phyloP scores from a whole-genome alignment of 2,888 invertebrate species.

The Anoncus sp. region DNA sequence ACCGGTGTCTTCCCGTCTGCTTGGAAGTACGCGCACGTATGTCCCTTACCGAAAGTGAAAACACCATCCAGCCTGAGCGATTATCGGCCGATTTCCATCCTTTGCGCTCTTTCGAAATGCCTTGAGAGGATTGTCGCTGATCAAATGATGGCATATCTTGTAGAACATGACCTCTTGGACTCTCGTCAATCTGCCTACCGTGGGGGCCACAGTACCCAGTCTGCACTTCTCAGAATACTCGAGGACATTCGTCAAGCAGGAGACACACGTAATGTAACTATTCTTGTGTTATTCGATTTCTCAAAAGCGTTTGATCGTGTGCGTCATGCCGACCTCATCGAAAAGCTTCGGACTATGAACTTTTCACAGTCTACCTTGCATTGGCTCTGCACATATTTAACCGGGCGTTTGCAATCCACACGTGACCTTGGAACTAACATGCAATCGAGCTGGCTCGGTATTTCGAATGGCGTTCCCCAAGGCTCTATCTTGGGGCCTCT shows the following conservation, averaged over 20 bases:
- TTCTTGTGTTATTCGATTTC: slow-evolving; percentile 70
- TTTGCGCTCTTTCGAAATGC: slow-evolving; percentile 65
- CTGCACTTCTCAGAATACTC: slow-evolving; percentile 67
- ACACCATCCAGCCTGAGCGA: slow-evolving; percentile 58
- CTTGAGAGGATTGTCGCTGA: slow-evolving; percentile 60
- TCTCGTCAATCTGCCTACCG: slow-evolving; percentile 71
- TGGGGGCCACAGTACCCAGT: slow-evolving; percentile 66
- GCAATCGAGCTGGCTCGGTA: slow-evolving; percentile 7
- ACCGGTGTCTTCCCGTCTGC: slow-evolving; percentile 56
- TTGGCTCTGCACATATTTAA: slow-evolving; percentile 51
- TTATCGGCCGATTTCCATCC: slow-evolving; percentile 68
- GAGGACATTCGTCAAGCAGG: slow-evolving; percentile 68
- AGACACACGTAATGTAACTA: slow-evolving; percentile 64
- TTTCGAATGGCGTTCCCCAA: slow-evolving; percentile 39
- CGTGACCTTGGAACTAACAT: not conserved
- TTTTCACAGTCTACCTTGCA: slow-evolving; percentile 83
- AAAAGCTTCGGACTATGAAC: slow-evolving; percentile 60
- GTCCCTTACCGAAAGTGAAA: slow-evolving; percentile 67
- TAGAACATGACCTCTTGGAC: slow-evolving; percentile 67
- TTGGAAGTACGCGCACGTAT: slow-evolving; percentile 69
- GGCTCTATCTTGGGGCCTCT: slow-evolving; percentile 49
- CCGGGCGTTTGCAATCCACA: slow-evolving; percentile 13
- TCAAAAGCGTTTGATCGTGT: slow-evolving; percentile 74
- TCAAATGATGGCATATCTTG: slow-evolving; percentile 65
- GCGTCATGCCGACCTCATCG: slow-evolving; percentile 61